Evolutionary conservation across 2,113 vertebrate species (phyloP), one percentile per base, ranked within the genome.

Genomic region (Anthoscopus minutus): DNA sequence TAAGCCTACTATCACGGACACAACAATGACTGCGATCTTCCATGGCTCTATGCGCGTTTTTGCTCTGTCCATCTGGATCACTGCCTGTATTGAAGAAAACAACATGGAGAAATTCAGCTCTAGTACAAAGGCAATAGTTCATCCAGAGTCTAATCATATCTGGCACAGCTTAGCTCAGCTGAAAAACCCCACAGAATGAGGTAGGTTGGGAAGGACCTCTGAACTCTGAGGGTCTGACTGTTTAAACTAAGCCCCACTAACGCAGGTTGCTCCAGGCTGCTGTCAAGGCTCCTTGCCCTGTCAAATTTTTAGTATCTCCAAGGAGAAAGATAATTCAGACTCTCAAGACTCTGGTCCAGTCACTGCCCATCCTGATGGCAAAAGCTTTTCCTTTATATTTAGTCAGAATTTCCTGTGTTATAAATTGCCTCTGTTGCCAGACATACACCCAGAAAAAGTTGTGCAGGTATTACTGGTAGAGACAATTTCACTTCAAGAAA

Each of bases 1-100:
- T 69, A 98, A 38, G 89, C 88, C 66, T 51, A 90, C 37, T n/a
- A 97, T 51, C 47, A 94, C 70, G 0, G 80, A 86, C 40, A 92
- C 45, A 62, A 89, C 30, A 11, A 97, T 96, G 62, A 97, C 24
- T 6, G 82, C 95, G 3, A 97, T 93, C 79, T 93, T 95, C 98
- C 98, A 98, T 25, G 96, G 97, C 45, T 96, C 96, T 17, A 94
- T 3, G 13, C 35, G 80, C 25, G 15, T 85, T 6, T 1, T 33
- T 92, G 60, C 95, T 97, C 96, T 81, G n/a, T 48, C 71, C 83
- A 85, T 62, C 44, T 64, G 71, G 30, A 62, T 51, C 71, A 89
- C 83, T 57, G 92, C 81, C 96, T 94, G 88, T 60, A 58, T 25
- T 61, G 66, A 82, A 73, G 50, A 67, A 65, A 66, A 81, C 10